Conservation (phyloP, 2,888 invertebrate species). For the Drosophila stalkeri region DNA sequence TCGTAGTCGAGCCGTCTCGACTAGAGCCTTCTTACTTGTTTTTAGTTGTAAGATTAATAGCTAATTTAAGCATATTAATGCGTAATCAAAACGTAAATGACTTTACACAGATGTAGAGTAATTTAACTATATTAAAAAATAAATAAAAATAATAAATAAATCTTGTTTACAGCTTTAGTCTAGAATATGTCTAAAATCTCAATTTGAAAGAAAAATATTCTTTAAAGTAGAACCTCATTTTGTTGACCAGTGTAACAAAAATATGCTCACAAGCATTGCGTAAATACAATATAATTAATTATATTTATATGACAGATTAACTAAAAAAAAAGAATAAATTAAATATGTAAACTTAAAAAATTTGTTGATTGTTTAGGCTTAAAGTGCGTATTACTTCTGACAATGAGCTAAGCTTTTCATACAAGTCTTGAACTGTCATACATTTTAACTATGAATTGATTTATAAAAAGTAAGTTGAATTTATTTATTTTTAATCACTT, state of each 20-base stretch:
- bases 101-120: background rate
- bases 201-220: too few relatives aligned
- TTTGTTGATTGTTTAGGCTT: background rate
- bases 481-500: too few relatives aligned
- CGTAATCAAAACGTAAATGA: background rate
- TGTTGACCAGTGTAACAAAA: background rate
- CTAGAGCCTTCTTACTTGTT: too few relatives aligned
- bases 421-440: too few relatives aligned
- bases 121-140: too few relatives aligned
- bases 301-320: conserved; percentile 1
- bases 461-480: too few relatives aligned
- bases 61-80: background rate
- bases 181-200: background rate
- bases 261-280: background rate
- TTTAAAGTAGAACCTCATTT: too few relatives aligned
- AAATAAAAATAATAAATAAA: too few relatives aligned
- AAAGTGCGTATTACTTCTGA: background rate
- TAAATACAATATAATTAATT: conserved; percentile 4
- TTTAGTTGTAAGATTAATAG: background rate
- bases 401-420: background rate
- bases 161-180: background rate
- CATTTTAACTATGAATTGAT: too few relatives aligned
- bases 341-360: background rate
- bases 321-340: background rate
- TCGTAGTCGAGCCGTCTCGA: too few relatives aligned